These are phyloP conservation scores for Chlorodrepanis virens DNA, from an alignment of 2,113 vertebrate genomes.

Conservation along the genomic window DNA sequence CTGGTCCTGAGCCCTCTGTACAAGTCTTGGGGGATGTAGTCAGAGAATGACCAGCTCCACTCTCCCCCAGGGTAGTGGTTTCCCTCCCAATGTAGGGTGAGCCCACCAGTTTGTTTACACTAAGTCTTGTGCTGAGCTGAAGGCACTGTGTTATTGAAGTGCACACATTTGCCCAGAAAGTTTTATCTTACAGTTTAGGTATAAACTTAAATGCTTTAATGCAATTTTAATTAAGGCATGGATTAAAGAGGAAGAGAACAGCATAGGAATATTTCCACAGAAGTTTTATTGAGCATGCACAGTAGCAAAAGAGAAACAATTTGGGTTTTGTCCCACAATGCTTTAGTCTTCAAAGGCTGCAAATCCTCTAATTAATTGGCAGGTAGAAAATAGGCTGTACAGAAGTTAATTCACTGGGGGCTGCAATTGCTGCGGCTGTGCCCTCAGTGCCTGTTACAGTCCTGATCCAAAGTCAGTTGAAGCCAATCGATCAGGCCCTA, in stretches of 20 bases:
- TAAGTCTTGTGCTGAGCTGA: neutral
- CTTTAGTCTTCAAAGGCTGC: slow-evolving; percentile 27
- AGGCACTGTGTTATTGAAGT: neutral
- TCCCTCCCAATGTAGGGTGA: fast-evolving
- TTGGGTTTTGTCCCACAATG: neutral
- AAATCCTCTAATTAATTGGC: slow-evolving; percentile 30
- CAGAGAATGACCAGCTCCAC: neutral
- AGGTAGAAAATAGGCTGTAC: slow-evolving; percentile 40
- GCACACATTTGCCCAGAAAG: neutral
- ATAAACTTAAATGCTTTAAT: neutral
- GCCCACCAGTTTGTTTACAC: neutral
- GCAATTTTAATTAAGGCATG: neutral
- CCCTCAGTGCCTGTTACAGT: slow-evolving; percentile 27
- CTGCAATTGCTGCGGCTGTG: neutral
- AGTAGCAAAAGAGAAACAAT: neutral
- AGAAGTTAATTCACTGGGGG: slow-evolving; percentile 39
- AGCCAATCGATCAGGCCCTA: slow-evolving; percentile 55
- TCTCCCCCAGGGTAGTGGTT: neutral
- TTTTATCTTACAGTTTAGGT: neutral
- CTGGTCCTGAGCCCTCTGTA: fast-evolving
- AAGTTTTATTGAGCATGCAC: neutral
- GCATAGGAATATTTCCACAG: neutral
- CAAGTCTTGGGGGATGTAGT: neutral
- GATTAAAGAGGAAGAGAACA: neutral
- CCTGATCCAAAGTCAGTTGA: slow-evolving; percentile 59